Base-by-base conservation (phyloP, 2,888 invertebrate genomes). In the Campoletis raptor region DNA sequence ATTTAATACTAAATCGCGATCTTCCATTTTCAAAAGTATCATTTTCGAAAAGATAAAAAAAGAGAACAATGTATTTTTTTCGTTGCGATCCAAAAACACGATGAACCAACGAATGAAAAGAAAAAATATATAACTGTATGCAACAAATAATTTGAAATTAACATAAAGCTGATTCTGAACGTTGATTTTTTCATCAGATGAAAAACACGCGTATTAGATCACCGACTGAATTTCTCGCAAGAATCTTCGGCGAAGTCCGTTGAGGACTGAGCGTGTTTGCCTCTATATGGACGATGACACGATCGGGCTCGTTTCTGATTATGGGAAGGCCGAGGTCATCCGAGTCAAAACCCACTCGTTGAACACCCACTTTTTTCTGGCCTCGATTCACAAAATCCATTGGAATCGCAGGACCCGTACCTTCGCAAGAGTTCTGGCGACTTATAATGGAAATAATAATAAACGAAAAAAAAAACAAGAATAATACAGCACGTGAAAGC, bases 281-380 rank as follows among this genome's bases (percentile, higher is more conserved):
- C 86, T 74, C 83, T 52, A 86, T 86, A 78, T 84, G 86, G 86
- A 36, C 73, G 81, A 86, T 81, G 86, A 81, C 81, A 81, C 84
- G 81, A 73, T 66, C 85, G n/a, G 57, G 72, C 52, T 73, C 54
- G 61, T 80, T 77, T 85, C 90, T 88, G 78, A 89, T 90, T 92
- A 92, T 89, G 90, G 90, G 74, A 89, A 89, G 83, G 89, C 87
- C 87, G 88, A 91, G 89, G 89, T 54, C 85, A 64, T 74, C 69
- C 57, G 77, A 15, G 78, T 78, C 48, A 21, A 76, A 83, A 57
- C 90, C 90, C 87, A 91, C 89, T 37, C 85, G 48, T 67, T 42
- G 15, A 42, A 88, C 87, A 80, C 88, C 89, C 84, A 90, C 89
- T 85, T 66, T 85, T 48, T 81, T 84, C 73, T 70, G 76, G 84